These are phyloP conservation scores for Pseudeuparius sepicola DNA, from an alignment of 2,888 invertebrate species.

Conservation along the genomic window DNA sequence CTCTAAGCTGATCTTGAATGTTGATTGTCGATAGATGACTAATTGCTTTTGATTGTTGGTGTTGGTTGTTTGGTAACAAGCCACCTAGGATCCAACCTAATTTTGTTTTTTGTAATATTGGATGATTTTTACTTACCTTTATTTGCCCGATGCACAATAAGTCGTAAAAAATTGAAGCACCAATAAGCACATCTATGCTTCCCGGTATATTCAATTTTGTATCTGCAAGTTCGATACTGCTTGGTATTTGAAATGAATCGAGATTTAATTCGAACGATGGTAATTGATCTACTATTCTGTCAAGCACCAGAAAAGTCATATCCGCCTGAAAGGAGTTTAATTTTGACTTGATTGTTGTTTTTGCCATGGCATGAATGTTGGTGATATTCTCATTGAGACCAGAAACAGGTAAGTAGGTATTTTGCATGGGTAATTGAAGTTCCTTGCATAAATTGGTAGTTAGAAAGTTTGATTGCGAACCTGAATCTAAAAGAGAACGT, in stretches of 20 bases:
- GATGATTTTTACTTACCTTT: constrained; percentile 8
- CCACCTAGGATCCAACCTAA: constrained; percentile 17
- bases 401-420: too few relatives aligned
- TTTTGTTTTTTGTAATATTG: constrained; percentile 16
- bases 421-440: too few relatives aligned
- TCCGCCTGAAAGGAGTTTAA: constrained; percentile 3
- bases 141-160: constrained; percentile 14
- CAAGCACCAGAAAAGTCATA: constrained; percentile 10
- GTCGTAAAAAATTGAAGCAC: constrained; percentile 13
- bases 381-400: too few relatives aligned
- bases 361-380: too few relatives aligned
- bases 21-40: not conserved
- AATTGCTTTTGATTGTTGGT: not conserved
- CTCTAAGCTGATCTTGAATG: constrained; percentile 10
- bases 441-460: too few relatives aligned
- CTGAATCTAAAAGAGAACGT: too few relatives aligned
- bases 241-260: constrained; percentile 11
- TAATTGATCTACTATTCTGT: constrained; percentile 11
- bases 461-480: too few relatives aligned
- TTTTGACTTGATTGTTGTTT: too few relatives aligned
- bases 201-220: constrained; percentile 10
- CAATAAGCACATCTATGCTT: constrained; percentile 13
- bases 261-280: constrained; percentile 9
- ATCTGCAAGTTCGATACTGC: constrained; percentile 15
- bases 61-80: constrained; percentile 3